These are phyloP conservation scores for Empis livida DNA, from an alignment of 2,888 invertebrate genomes.

Conservation along the genomic window DNA sequence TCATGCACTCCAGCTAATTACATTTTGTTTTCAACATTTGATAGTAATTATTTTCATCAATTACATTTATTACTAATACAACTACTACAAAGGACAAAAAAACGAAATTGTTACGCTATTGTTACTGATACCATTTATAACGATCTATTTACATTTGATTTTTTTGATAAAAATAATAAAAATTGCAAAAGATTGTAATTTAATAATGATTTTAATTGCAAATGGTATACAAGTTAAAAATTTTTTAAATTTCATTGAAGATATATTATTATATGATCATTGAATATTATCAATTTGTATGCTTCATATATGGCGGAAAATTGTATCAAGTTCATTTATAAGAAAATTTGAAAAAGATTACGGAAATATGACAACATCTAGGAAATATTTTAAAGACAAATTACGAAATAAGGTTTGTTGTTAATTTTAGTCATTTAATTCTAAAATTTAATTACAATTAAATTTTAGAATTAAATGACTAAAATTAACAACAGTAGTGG, in stretches of 20 bases:
- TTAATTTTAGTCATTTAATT: no score
- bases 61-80: slow-evolving; percentile 18
- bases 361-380: slow-evolving; percentile 2
- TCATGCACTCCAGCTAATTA: no score
- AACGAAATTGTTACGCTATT: slow-evolving; percentile 27
- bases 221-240: slow-evolving; percentile 57
- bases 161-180: slow-evolving; percentile 23
- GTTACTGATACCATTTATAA: slow-evolving; percentile 26
- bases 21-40: no score
- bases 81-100: slow-evolving; percentile 16
- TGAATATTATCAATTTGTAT: slow-evolving; percentile 51
- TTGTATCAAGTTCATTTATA: slow-evolving; percentile 62
- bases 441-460: no score
- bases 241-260: slow-evolving; percentile 56
- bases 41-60: slow-evolving; percentile 14
- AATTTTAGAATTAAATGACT: no score
- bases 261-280: slow-evolving; percentile 55
- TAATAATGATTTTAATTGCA: slow-evolving; percentile 55
- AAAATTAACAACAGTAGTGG: no score
- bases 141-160: slow-evolving; percentile 18
- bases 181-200: slow-evolving; percentile 50
- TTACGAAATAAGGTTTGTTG: neutral
- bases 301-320: slow-evolving; percentile 62
- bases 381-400: neutral
- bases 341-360: slow-evolving; percentile 39